Percentiles rank a stretch among this genome's conserved stretches.
These are phyloP conservation scores for Drosophila macrospina DNA, from an alignment of 2,888 invertebrate genomes.

Conservation along the genomic window DNA sequence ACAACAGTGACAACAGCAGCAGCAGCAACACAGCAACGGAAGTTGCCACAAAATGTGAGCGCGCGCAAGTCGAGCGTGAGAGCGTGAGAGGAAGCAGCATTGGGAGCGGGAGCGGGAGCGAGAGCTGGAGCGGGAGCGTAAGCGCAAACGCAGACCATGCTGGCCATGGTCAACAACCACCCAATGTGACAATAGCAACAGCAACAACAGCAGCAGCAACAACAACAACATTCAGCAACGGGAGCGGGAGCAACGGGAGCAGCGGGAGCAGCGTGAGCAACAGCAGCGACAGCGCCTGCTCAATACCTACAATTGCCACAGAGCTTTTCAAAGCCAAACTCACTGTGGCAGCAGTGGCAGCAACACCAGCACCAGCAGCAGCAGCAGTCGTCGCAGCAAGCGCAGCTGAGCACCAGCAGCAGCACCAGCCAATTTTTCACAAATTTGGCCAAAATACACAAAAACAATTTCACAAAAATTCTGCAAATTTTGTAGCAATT, in stretches of 20 bases:
- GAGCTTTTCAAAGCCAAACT: slow-evolving; percentile 78
- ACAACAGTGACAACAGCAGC: slow-evolving; percentile 45
- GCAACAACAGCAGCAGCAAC: slow-evolving; percentile 48
- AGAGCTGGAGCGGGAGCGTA: slow-evolving; percentile 50
- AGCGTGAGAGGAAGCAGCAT: slow-evolving; percentile 39
- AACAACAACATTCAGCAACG: slow-evolving; percentile 39
- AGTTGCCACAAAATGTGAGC: slow-evolving; percentile 70
- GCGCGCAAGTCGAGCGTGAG: slow-evolving; percentile 79
- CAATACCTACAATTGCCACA: slow-evolving; percentile 72
- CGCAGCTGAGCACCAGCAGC: slow-evolving; percentile 75
- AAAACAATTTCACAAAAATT: slow-evolving; percentile 31
- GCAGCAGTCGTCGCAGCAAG: slow-evolving; percentile 73
- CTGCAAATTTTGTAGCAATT: slow-evolving; percentile 18
- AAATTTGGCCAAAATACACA: slow-evolving; percentile 31
- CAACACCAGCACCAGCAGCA: slow-evolving; percentile 49
- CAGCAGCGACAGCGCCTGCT: slow-evolving; percentile 59
- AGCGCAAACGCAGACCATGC: slow-evolving; percentile 64
- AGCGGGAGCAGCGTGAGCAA: slow-evolving; percentile 34
- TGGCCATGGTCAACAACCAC: slow-evolving; percentile 64
- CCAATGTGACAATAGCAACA: slow-evolving; percentile 61
- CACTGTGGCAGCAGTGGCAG: slow-evolving; percentile 47
- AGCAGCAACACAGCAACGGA: slow-evolving; percentile 57
- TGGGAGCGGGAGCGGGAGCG: slow-evolving; percentile 59
- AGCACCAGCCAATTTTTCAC: slow-evolving; percentile 48
- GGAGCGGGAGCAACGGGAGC: slow-evolving; percentile 29